Evolutionary conservation across 2,113 vertebrate species (phyloP).

Genomic region (Caracal caracal): DNA sequence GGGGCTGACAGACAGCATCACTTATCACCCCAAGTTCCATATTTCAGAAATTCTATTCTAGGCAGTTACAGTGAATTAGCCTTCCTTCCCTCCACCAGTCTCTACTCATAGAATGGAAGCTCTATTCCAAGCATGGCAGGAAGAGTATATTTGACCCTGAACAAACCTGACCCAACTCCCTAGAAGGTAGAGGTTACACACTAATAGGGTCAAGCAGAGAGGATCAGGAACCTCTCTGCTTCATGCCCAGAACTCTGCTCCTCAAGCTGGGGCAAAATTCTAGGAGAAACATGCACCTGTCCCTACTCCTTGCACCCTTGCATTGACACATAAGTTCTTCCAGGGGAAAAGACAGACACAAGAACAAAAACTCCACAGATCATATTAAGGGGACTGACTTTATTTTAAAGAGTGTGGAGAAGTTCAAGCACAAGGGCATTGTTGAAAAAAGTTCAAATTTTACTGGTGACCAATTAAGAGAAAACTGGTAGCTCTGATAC

Average conservation of each 20-base stretch:
- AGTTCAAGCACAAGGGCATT: neutral
- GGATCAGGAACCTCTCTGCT: neutral
- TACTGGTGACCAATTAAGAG: neutral
- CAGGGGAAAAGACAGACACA: neutral
- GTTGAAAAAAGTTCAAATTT: neutral
- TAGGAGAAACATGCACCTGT: neutral
- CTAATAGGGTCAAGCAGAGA: neutral
- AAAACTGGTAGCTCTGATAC: neutral
- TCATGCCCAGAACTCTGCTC: neutral
- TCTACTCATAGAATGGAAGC: neutral
- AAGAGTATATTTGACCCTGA: neutral
- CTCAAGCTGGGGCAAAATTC: neutral
- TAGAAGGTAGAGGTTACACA: neutral
- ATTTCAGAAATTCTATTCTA: neutral
- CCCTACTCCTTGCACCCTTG: neutral
- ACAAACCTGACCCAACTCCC: neutral
- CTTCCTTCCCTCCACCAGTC: neutral
- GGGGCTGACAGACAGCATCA: neutral
- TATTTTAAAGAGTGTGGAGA: neutral
- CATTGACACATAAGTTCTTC: neutral
- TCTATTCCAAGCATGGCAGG: neutral
- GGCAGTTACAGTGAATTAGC: neutral
- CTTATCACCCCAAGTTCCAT: neutral
- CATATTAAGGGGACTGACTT: neutral
- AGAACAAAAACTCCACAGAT: neutral